Evolutionary conservation across 2,888 invertebrate species (phyloP).

Genomic region (Melinaea marsaeus): DNA sequence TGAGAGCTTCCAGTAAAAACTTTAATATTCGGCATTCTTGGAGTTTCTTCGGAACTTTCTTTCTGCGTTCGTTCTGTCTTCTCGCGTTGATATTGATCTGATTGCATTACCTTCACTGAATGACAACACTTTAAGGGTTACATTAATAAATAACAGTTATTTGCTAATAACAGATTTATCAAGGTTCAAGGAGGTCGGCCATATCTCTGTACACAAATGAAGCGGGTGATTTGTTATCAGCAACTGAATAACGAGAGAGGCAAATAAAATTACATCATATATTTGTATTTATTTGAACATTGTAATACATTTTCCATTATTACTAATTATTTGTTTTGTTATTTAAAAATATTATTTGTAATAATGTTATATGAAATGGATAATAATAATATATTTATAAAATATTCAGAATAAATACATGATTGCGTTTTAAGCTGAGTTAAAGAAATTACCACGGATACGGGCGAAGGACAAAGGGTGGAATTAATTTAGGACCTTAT

Average conservation of each 20-base stretch:
- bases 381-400: too few species aligned
- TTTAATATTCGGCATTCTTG: conserved; percentile 98
- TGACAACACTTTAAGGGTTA: conserved; percentile 44
- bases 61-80: conserved; percentile 36
- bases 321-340: conserved; percentile 1
- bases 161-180: conserved; percentile 59
- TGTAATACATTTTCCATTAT: not conserved
- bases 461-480: too few species aligned
- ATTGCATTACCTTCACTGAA: conserved; percentile 56
- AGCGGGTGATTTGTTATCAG: conserved; percentile 48
- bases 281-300: conserved; percentile 10
- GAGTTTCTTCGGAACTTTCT: conserved; percentile 33
- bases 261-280: conserved; percentile 36
- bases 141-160: conserved; percentile 52
- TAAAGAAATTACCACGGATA: too few species aligned
- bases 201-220: conserved; percentile 49
- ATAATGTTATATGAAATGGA: too few species aligned
- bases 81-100: conserved; percentile 43
- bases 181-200: conserved; percentile 64
- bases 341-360: not conserved
- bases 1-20: conserved; percentile 99
- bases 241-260: conserved; percentile 29
- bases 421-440: too few species aligned
- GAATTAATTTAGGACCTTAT: too few species aligned
- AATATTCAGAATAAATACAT: too few species aligned